Evolutionary conservation across 2,888 invertebrate species (phyloP).

Genomic region (Alviniconcha strummeri): DNA sequence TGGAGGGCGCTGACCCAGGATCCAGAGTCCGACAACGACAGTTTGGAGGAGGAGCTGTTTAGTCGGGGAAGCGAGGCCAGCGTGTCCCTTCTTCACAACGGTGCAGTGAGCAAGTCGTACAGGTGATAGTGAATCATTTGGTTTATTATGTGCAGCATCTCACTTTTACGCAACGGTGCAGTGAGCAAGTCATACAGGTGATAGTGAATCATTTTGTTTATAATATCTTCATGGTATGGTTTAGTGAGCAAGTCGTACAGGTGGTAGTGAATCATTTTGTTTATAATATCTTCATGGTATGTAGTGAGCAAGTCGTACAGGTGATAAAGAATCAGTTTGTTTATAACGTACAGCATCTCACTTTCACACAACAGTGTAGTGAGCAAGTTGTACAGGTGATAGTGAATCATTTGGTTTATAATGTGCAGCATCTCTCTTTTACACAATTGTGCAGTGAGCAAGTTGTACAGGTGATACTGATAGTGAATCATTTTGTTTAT

Average conservation of each 20-base stretch:
- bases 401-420: too few species aligned
- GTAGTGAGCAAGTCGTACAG: too few species aligned
- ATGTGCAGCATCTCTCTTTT: not conserved
- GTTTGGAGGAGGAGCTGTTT: slow-evolving; percentile 17
- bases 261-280: too few species aligned
- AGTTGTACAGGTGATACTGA: slow-evolving; percentile 11
- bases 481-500: not conserved
- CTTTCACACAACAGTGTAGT: not conserved
- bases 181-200: not conserved
- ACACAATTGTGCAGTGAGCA: not conserved
- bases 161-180: not conserved
- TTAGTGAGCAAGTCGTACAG: not conserved
- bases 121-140: not conserved
- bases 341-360: not conserved
- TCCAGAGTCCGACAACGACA: not conserved
- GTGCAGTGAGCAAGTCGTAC: not conserved
- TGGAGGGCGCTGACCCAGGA: slow-evolving; percentile 13
- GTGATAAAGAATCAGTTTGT: not conserved
- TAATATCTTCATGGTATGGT: not conserved
- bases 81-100: not conserved
- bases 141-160: not conserved
- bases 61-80: not conserved
- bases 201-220: not conserved
- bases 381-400: too few species aligned
- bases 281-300: too few species aligned